Evolutionary conservation across 2,797 vertebrate species (phyloP).

Genomic region (Chaenodraco wilsoni): DNA sequence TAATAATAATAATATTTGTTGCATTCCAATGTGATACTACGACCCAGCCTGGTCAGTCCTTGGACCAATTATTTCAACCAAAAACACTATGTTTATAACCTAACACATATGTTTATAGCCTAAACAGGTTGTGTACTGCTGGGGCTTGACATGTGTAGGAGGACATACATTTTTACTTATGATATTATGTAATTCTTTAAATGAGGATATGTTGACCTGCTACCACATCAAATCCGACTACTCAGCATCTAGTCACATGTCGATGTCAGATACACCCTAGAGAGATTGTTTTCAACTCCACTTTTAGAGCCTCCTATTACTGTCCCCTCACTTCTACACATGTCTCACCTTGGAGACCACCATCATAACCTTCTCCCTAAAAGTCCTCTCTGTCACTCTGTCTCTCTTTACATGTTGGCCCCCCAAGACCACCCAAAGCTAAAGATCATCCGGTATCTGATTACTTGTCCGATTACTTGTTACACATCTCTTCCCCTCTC

Average conservation of each 20-base stretch:
- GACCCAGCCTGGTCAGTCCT: no score
- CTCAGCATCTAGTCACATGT: not conserved
- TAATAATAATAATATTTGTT: no score
- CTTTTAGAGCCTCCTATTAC: not conserved
- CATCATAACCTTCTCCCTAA: not conserved
- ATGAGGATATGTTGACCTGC: no score
- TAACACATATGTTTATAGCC: no score
- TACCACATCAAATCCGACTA: no score
- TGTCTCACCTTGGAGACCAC: slow-evolving; percentile 26
- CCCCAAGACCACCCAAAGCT: slow-evolving; percentile 64
- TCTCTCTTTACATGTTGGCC: slow-evolving; percentile 42
- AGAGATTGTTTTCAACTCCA: slow-evolving; percentile 13
- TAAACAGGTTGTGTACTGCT: no score
- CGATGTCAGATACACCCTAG: not conserved
- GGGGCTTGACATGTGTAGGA: no score
- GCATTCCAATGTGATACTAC: no score
- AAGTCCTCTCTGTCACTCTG: slow-evolving; percentile 8
- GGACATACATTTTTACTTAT: no score
- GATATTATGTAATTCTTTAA: no score
- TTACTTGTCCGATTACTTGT: slow-evolving; percentile 61
- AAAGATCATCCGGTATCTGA: slow-evolving; percentile 74
- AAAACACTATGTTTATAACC: no score
- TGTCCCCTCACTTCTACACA: slow-evolving; percentile 7
- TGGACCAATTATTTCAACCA: no score
- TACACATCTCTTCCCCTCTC: slow-evolving; percentile 54